A percentile compares a stretch with the other conserved stretches of the same genome.
phyloP scores from a whole-genome alignment of 2,888 invertebrate genomes.

The Pseudanteris insignis region DNA sequence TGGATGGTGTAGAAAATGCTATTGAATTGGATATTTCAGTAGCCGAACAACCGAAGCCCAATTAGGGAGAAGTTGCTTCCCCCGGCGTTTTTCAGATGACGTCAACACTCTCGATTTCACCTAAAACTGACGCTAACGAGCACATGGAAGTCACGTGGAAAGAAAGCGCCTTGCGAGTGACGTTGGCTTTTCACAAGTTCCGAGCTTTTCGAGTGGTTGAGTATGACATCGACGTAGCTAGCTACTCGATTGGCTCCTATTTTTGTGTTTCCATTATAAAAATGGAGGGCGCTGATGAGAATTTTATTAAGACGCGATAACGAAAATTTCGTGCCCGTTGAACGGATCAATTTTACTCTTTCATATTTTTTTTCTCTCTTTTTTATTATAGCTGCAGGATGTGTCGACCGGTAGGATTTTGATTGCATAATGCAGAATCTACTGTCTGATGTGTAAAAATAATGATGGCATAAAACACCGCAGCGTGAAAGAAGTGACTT shows the following conservation, averaged over 20 bases:
- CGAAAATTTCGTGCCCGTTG: neutral
- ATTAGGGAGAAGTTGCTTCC: constrained; percentile 56
- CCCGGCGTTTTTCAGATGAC: constrained; percentile 51
- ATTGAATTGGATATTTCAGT: constrained; percentile 42
- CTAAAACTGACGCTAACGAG: constrained; percentile 66
- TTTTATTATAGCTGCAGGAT: constrained; percentile 21
- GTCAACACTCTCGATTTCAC: constrained; percentile 63
- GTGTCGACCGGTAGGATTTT: constrained; percentile 5
- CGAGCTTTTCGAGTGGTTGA: constrained; percentile 44
- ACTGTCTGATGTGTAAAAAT: constrained; percentile 22
- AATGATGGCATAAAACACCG: constrained; percentile 29
- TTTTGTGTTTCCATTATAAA: constrained; percentile 29
- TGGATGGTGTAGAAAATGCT: constrained; percentile 7
- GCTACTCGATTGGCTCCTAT: constrained; percentile 29
- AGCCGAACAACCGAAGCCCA: constrained; percentile 50
- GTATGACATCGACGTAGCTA: constrained; percentile 38
- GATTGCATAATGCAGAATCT: constrained; percentile 28
- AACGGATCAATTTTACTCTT: too few relatives aligned
- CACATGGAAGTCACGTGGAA: constrained; percentile 66
- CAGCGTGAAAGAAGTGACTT: constrained; percentile 31
- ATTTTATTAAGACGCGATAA: too few relatives aligned
- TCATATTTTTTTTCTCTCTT: too few relatives aligned
- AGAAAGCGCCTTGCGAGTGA: constrained; percentile 53
- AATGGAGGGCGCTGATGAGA: too few relatives aligned
- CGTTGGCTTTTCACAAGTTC: constrained; percentile 46